Evolutionary conservation across 2,888 invertebrate genomes (phyloP).

Genomic region (Agrotis exclamationis): DNA sequence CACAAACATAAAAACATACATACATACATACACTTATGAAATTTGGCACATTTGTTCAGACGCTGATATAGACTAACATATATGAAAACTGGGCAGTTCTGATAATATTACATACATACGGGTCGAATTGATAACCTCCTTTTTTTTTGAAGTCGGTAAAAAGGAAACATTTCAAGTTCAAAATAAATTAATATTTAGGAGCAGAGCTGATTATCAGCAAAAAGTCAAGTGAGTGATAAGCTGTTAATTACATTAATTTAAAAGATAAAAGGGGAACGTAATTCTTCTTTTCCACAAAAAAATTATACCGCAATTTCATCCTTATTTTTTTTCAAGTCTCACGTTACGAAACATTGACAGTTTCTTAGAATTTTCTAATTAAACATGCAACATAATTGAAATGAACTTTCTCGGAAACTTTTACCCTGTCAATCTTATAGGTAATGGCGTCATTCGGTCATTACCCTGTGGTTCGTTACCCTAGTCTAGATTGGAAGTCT

Average conservation of each 20-base stretch:
- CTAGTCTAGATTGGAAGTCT: constrained; percentile 55
- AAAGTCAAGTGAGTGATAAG: neutral
- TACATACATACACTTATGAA: too few species aligned
- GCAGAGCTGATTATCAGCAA: neutral
- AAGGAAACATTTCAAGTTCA: too few species aligned
- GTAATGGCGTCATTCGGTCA: constrained; percentile 58
- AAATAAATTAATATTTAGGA: neutral
- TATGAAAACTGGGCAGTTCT: too few species aligned
- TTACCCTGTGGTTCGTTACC: constrained; percentile 61
- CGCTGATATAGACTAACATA: too few species aligned
- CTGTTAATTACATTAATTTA: neutral
- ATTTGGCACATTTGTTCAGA: too few species aligned
- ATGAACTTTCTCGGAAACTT: constrained; percentile 53
- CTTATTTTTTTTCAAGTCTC: neutral
- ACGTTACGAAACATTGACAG: neutral
- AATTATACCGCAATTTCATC: constrained; percentile 16
- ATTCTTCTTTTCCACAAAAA: neutral
- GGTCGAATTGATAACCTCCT: too few species aligned
- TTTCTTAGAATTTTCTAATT: neutral
- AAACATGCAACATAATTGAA: neutral
- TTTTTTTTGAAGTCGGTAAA: too few species aligned
- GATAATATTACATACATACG: too few species aligned
- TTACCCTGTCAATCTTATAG: constrained; percentile 66
- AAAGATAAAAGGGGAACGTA: neutral
- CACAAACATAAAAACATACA: too few species aligned